phyloP scores from a whole-genome alignment of 2,797 vertebrate species.

The Heliangelus exortis region DNA sequence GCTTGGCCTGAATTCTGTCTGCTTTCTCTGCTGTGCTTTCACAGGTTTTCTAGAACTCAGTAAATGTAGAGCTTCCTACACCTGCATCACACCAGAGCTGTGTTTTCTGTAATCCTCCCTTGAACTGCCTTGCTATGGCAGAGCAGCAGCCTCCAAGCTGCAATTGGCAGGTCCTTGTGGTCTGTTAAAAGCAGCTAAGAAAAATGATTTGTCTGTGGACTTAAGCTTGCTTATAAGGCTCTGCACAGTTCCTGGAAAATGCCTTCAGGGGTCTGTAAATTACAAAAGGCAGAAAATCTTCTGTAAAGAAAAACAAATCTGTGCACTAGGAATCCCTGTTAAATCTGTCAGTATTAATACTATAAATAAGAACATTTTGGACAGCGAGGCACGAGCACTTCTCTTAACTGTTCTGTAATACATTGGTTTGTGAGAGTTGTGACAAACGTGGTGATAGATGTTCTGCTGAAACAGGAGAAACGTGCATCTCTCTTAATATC shows the following conservation, averaged over 20 bases:
- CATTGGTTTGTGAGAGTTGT: neutral
- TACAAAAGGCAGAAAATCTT: neutral
- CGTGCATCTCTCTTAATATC: neutral
- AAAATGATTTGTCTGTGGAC: neutral
- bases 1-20: neutral
- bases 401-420: neutral
- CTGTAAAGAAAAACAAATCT: constrained; percentile 32
- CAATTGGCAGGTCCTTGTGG: neutral
- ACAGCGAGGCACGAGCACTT: neutral
- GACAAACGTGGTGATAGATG: neutral
- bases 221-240: neutral
- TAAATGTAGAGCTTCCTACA: neutral
- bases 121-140: neutral
- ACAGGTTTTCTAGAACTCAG: neutral
- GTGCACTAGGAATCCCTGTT: neutral
- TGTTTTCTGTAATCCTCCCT: neutral
- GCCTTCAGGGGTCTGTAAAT: constrained; percentile 2
- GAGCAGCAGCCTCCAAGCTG: neutral
- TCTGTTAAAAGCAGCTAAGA: neutral
- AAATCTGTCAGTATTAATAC: constrained; percentile 23
- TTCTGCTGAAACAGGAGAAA: constrained; percentile 6
- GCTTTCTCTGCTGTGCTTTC: neutral
- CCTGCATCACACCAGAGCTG: neutral
- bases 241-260: neutral
- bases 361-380: constrained; percentile 27